These are phyloP conservation scores for Hepsetus odoe DNA, from an alignment of 2,113 vertebrate species.

Conservation along the genomic window DNA sequence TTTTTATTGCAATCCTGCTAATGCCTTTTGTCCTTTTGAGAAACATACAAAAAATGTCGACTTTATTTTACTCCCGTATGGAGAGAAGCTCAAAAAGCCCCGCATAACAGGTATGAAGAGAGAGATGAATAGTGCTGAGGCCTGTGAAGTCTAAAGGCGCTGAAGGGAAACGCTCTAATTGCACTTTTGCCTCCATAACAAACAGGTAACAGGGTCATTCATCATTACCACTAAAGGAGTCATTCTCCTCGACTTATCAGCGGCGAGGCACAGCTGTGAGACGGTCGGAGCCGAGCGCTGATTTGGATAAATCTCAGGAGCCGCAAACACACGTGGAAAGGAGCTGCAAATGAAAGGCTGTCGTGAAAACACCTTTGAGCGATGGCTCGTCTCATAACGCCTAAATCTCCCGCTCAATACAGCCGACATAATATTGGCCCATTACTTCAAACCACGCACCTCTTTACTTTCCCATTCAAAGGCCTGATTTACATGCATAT, in stretches of 20 bases:
- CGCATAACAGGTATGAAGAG: not conserved
- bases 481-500: constrained; percentile 49
- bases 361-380: constrained; percentile 14
- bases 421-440: constrained; percentile 37
- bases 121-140: not conserved
- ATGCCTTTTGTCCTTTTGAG: too few relatives aligned
- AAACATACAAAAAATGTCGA: too few relatives aligned
- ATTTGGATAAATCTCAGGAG: constrained; percentile 40
- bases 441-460: constrained; percentile 26
- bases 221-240: constrained; percentile 42
- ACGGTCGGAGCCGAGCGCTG: not conserved
- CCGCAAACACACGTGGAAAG: constrained; percentile 12
- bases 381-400: constrained; percentile 22
- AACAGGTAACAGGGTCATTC: constrained; percentile 40
- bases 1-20: too few relatives aligned
- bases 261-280: constrained; percentile 32
- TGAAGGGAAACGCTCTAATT: constrained; percentile 40
- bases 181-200: constrained; percentile 41
- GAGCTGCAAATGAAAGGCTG: not conserved
- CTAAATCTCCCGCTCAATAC: constrained; percentile 35
- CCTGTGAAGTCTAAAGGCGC: not conserved
- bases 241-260: constrained; percentile 23
- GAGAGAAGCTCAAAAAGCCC: too few relatives aligned
- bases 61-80: too few relatives aligned
- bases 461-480: constrained; percentile 27